Percentiles rank a stretch among this genome's conserved stretches.
Conservation (phyloP, 2,113 vertebrate genomes). For the Antigone vipio region DNA sequence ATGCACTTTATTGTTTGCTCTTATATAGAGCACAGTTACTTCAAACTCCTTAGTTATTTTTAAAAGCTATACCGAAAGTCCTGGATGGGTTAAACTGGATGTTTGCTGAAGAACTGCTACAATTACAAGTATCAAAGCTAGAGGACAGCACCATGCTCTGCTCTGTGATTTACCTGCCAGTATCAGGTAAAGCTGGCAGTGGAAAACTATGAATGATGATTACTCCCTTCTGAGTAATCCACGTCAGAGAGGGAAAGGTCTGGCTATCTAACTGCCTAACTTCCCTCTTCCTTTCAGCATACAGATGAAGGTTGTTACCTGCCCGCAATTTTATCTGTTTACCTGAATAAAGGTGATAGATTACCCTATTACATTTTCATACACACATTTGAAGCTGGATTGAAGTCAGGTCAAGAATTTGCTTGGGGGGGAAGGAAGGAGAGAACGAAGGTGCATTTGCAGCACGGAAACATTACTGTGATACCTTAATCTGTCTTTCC, state of each 20-base stretch:
- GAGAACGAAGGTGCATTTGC: neutral
- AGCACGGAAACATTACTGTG: neutral
- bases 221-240: neutral
- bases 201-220: neutral
- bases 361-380: conserved; percentile 24
- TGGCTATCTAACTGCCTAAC: neutral
- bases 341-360: conserved; percentile 34
- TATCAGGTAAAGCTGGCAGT: neutral
- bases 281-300: neutral
- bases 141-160: neutral
- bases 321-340: neutral
- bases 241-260: neutral
- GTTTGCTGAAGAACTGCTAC: neutral
- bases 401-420: conserved; percentile 26
- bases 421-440: neutral
- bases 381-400: conserved; percentile 2
- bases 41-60: conserved; percentile 11
- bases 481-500: neutral
- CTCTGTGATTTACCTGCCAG: neutral
- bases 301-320: conserved; percentile 15
- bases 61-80: neutral
- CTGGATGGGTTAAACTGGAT: neutral
- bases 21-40: neutral
- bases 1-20: neutral
- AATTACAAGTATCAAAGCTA: neutral